These are phyloP conservation scores for Pampus argenteus DNA, from an alignment of 2,797 vertebrate species.

Conservation along the genomic window DNA sequence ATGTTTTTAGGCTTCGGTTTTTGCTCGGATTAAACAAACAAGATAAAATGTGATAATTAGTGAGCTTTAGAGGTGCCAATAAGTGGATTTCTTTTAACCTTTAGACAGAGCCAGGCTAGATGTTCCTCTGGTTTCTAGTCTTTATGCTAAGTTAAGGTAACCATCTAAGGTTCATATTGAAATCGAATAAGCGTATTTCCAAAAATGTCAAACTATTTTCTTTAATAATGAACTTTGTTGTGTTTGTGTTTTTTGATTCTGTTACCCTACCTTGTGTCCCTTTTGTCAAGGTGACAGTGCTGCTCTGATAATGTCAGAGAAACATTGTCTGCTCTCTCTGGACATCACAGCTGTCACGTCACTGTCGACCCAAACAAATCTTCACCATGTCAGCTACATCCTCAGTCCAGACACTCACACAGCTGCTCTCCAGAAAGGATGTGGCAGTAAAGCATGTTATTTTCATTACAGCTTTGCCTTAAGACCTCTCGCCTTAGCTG, in stretches of 20 bases:
- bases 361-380: conserved; percentile 58
- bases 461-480: conserved; percentile 31
- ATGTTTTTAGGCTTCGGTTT: not conserved
- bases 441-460: conserved; percentile 26
- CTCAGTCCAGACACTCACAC: conserved; percentile 24
- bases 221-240: not conserved
- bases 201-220: conserved; percentile 4
- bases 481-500: conserved; percentile 14
- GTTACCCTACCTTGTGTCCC: conserved; percentile 5
- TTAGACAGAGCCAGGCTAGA: not conserved
- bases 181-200: not conserved
- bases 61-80: not conserved
- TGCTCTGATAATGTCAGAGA: conserved; percentile 66
- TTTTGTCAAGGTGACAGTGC: conserved; percentile 64
- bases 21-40: not conserved
- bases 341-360: conserved; percentile 74
- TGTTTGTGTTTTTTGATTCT: conserved; percentile 24
- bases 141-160: not conserved
- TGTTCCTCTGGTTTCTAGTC: not conserved
- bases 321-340: conserved; percentile 53
- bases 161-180: not conserved
- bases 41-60: not conserved
- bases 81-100: not conserved
- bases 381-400: conserved; percentile 58
- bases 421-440: conserved; percentile 62